Conservation (phyloP, 2,797 vertebrate genomes). For the Poeciliopsis turneri region DNA sequence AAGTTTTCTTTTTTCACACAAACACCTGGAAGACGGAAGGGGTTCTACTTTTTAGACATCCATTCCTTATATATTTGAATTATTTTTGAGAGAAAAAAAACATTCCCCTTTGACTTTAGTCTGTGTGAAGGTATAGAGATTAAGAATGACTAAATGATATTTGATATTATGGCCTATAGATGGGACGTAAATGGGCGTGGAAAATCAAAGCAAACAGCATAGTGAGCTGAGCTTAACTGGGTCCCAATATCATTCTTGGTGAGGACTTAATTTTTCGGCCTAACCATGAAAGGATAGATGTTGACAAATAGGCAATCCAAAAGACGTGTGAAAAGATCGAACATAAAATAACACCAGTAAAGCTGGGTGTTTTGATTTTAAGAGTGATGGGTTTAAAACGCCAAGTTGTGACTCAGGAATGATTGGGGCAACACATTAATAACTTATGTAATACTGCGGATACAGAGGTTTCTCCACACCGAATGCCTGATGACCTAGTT, state of each 20-base stretch:
- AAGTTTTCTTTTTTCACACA: background rate
- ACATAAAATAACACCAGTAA: background rate
- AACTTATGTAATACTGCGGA: conserved; percentile 25
- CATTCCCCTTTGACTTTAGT: background rate
- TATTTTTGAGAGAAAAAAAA: background rate
- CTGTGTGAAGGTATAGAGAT: background rate
- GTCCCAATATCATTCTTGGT: background rate
- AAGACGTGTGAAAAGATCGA: background rate
- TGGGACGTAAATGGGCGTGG: conserved; percentile 64
- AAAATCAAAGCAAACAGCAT: conserved; percentile 18
- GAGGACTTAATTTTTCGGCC: background rate
- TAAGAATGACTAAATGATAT: background rate
- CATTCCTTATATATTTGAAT: background rate
- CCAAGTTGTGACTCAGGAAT: background rate
- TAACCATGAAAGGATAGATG: background rate
- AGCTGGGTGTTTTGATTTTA: background rate
- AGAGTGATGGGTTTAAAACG: background rate
- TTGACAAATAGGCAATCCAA: background rate
- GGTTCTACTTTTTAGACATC: background rate
- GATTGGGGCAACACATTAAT: background rate
- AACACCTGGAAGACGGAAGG: background rate
- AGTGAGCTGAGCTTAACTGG: background rate
- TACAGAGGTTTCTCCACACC: conserved; percentile 13
- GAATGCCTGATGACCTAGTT: conserved; percentile 20
- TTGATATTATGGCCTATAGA: conserved; percentile 24